Evolutionary conservation across 2,888 invertebrate genomes (phyloP), one percentile per base, ranked within the genome.

Genomic region (Chloroclysta siterata): DNA sequence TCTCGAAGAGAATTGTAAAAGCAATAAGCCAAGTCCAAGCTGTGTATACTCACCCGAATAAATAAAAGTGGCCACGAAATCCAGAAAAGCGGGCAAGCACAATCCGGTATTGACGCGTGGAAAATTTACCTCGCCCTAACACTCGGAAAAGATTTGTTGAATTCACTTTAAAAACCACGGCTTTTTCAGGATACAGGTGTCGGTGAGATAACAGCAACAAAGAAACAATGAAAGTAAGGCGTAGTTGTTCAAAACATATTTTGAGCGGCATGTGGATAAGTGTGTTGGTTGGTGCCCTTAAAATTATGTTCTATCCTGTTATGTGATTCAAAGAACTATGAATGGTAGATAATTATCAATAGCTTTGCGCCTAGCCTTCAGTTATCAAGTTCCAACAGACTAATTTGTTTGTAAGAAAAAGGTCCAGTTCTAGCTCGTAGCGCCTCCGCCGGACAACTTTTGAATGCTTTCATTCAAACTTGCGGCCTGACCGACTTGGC

Each of bases 401-500:
- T 70, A 75, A 73, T 75, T 44, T 77, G 69, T 72, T 72, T 52
- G 61, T 44, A 53, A 61, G 52, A 46, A 46, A 46, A 46, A 46
- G 44, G 56, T 42, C 53, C 46, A 63, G 28, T 65, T 65, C 51
- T 63, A 65, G 65, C 42, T 68, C 65, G 65, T 39, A 66, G 66
- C 67, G 66, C 60, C 60, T 56, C 53, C 6, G 69, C 72, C 77
- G 81, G 77, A 73, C 67, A 85, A 89, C 82, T 89, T 89, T 78
- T 80, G 83, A 86, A 86, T 83, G 85, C 80, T 82, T 85, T 81
- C 82, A 85, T 89, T 88, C 78, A 84, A 89, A 89, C 77, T 89
- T 87, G 80, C 69, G 79, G 77, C 66, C 72, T 72, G 77, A 29
- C 75, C 76, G 68, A 64, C 69, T 72, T 66, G 73, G 72, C 78